Base-by-base conservation (phyloP, 1,140 invertebrate genomes). In the Lordiphosa collinella region DNA sequence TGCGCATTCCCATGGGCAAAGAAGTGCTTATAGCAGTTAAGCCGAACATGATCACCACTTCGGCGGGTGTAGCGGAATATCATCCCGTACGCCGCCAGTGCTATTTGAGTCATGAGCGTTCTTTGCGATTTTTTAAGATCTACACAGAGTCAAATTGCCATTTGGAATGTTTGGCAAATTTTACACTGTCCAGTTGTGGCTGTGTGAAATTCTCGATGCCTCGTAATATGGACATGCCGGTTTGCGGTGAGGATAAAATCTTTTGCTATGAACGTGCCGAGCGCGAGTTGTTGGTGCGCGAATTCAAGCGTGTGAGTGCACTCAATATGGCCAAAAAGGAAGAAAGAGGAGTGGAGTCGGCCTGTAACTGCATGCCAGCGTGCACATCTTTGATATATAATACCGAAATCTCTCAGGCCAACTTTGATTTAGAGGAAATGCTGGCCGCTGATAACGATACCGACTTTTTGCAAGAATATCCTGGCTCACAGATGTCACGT, bases 121-220 rank as follows among this genome's bases (percentile, higher is more conserved):
- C 90, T 35, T 88, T 94, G 13, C 90, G 89, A 43, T 93, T 91
- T 76, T 94, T 92, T 71, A 91, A 92, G 74, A 92, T 93, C 4
- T 95, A 95, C 80, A 95, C 94, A 1, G 93, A 95, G 78, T 90
- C 91, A 31, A 95, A 95, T 76, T 96, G 94, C 70, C 91, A 94
- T 58, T 89, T 94, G 43, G 94, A 96, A 89, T 95, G 94, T 66
- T 90, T 94, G 56, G 91, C 94, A 1, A 95, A 95, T 86, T 94
- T 92, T 58, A 95, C 94, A 0, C 88, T 92, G 8, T 62, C 31
- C 14, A 87, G 76, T 63, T 89, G 88, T 46, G 86, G 86, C 4
- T 91, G 90, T 53, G 91, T 91, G 0, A 89, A 90, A 29, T 91
- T 91, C 55, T 89, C 91, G 36, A 92, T 92, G 91, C 91, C 91